Conservation (phyloP, 2,113 vertebrate species). For the Platichthys flesus region DNA sequence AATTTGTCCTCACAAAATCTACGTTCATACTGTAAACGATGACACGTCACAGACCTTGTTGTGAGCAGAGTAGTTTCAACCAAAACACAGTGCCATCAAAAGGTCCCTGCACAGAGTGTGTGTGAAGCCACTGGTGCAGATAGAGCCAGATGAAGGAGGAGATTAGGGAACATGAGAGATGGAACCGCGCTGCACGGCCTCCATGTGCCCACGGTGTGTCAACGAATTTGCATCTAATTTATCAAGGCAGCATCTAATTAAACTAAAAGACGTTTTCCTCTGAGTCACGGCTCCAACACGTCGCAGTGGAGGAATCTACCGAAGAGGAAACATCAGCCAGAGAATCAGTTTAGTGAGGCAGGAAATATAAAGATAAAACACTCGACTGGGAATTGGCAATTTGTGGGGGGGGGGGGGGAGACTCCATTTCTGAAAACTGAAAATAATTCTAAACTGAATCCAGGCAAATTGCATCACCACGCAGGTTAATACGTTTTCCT, state of each 20-base stretch:
- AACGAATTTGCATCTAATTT: conserved; percentile 43
- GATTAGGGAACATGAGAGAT: not conserved
- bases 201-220: conserved; percentile 11
- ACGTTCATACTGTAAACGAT: no score
- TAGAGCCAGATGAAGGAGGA: not conserved
- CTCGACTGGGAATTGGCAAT: no score
- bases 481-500: conserved; percentile 15
- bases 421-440: no score
- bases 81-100: no score
- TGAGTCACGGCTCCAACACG: conserved; percentile 23
- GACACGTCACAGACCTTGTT: no score
- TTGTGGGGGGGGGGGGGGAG: no score
- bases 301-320: not conserved
- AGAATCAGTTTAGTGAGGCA: no score
- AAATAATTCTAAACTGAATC: not conserved
- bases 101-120: not conserved
- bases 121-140: not conserved
- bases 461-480: not conserved
- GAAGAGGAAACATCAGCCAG: not conserved
- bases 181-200: not conserved
- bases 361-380: no score
- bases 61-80: no score
- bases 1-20: not conserved
- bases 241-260: conserved; percentile 38
- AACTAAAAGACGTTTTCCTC: conserved; percentile 24